Percentiles rank a stretch among this genome's conserved stretches.
phyloP scores from a whole-genome alignment of 2,797 vertebrate genomes.

The Channa striata region DNA sequence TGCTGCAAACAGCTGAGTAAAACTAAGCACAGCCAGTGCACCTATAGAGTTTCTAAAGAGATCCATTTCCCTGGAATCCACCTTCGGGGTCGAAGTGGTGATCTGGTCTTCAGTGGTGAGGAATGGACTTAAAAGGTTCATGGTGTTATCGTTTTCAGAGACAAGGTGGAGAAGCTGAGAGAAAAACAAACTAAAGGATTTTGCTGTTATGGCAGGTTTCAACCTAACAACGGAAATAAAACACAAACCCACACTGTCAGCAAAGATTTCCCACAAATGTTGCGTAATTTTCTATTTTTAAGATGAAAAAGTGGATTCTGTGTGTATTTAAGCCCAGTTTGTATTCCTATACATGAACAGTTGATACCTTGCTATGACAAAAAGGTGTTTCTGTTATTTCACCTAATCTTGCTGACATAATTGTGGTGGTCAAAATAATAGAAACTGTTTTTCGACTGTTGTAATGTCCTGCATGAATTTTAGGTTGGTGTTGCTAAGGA shows the following conservation, averaged over 20 bases:
- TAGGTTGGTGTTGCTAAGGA: no score
- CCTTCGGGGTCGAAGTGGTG: not conserved
- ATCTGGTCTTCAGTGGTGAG: no score
- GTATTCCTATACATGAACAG: not conserved
- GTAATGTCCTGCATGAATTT: no score
- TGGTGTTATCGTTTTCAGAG: not conserved
- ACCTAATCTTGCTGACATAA: not conserved
- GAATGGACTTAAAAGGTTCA: slow-evolving; percentile 1
- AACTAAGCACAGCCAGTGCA: no score
- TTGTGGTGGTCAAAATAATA: no score
- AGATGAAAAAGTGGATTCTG: not conserved
- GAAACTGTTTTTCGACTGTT: no score
- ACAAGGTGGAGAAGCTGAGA: slow-evolving; percentile 6
- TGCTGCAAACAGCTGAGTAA: no score
- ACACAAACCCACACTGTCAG: slow-evolving; percentile 27
- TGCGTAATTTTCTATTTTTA: slow-evolving; percentile 10
- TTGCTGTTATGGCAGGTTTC: not conserved
- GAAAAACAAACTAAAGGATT: slow-evolving; percentile 12
- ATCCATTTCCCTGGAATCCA: not conserved
- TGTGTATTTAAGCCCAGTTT: not conserved
- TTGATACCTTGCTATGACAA: no score
- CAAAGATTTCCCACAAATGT: slow-evolving; percentile 20
- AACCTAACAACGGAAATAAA: slow-evolving; percentile 31
- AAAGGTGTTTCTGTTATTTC: no score
- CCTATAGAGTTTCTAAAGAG: slow-evolving; percentile 7